These are phyloP conservation scores for Xylocampa areola DNA, from an alignment of 2,888 invertebrate species.

Conservation along the genomic window DNA sequence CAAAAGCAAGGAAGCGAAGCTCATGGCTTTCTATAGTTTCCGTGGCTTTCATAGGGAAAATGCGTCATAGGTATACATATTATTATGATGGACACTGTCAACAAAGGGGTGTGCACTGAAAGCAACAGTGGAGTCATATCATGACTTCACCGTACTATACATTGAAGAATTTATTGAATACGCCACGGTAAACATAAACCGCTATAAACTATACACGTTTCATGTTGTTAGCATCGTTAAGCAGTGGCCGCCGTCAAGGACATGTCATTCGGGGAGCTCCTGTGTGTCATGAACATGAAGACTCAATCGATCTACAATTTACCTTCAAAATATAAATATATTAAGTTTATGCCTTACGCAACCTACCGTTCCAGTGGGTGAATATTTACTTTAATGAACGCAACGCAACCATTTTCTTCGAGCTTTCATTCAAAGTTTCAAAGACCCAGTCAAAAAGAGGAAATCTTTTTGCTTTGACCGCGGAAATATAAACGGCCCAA, in stretches of 20 bases:
- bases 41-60: slow-evolving; percentile 10
- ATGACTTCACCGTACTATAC: slow-evolving; percentile 15
- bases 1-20: background rate
- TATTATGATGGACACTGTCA: slow-evolving; percentile 14
- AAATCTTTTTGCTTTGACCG: slow-evolving; percentile 4
- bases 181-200: slow-evolving; percentile 32
- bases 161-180: slow-evolving; percentile 45
- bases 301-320: slow-evolving; percentile 60
- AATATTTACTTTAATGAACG: slow-evolving; percentile 18
- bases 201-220: slow-evolving; percentile 38
- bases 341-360: slow-evolving; percentile 22
- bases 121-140: slow-evolving; percentile 16
- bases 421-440: background rate
- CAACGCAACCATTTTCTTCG: background rate
- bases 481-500: background rate
- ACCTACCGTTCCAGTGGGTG: background rate
- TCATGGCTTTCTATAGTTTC: background rate
- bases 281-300: slow-evolving; percentile 55
- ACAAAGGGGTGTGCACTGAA: slow-evolving; percentile 37
- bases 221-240: slow-evolving; percentile 46
- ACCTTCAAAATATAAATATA: slow-evolving; percentile 42
- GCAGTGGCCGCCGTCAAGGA: slow-evolving; percentile 52
- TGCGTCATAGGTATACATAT: slow-evolving; percentile 12
- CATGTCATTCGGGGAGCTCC: slow-evolving; percentile 60
- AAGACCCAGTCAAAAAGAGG: background rate